phyloP scores from a whole-genome alignment of 2,888 invertebrate species.

The Pseudoips prasinana region DNA sequence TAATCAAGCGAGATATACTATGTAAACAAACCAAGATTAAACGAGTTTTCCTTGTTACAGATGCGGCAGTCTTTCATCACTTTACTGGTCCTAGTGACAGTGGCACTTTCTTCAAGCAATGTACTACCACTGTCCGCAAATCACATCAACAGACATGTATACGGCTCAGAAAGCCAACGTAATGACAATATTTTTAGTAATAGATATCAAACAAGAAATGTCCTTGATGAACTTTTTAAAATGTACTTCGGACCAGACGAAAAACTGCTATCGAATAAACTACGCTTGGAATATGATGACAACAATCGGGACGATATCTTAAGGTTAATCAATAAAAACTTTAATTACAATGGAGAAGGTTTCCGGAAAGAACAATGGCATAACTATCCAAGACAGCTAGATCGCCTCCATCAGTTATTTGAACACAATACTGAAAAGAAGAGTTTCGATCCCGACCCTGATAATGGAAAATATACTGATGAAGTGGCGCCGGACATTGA shows the following conservation, averaged over 20 bases:
- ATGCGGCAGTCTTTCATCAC: conserved; percentile 59
- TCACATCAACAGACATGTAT: conserved; percentile 44
- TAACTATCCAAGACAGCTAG: conserved; percentile 67
- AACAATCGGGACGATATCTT: conserved; percentile 43
- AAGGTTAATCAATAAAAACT: conserved; percentile 41
- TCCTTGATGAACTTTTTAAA: conserved; percentile 54
- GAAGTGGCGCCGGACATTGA: conserved; percentile 27
- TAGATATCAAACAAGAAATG: conserved; percentile 49
- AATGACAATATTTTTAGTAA: conserved; percentile 65
- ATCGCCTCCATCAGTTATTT: conserved; percentile 56
- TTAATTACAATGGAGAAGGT: conserved; percentile 57
- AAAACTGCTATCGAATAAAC: conserved; percentile 23
- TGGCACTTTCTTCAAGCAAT: conserved; percentile 66
- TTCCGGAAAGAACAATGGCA: conserved; percentile 70
- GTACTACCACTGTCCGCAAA: conserved; percentile 57
- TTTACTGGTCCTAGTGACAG: conserved; percentile 58
- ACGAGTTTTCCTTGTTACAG: conserved; percentile 59
- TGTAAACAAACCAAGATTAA: background rate
- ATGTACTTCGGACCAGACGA: conserved; percentile 28
- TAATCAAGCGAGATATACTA: conserved; percentile 9
- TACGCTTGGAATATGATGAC: conserved; percentile 29
- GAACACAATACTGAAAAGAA: conserved; percentile 40
- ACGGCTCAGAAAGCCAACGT: conserved; percentile 46
- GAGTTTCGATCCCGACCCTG: conserved; percentile 44
- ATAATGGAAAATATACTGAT: conserved; percentile 30